Conservation (phyloP, 2,113 vertebrate genomes). For the Malurus alboscapulatus region DNA sequence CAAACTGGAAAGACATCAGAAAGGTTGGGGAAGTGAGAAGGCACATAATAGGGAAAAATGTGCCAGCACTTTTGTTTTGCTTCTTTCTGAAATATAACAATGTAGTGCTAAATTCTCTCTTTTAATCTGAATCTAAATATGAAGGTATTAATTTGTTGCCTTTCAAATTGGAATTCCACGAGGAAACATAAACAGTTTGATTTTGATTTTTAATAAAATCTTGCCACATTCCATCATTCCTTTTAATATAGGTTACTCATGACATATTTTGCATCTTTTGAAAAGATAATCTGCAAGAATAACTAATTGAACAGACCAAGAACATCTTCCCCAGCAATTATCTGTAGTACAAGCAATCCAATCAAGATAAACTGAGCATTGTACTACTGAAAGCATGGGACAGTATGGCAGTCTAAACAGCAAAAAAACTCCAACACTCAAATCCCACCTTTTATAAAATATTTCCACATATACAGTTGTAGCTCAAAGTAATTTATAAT, state of each 20-base stretch:
- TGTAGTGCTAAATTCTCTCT: neutral
- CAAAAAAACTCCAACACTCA: neutral
- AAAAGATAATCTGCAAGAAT: neutral
- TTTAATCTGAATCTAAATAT: neutral
- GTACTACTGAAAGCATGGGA: neutral
- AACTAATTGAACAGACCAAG: neutral
- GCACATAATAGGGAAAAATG: constrained; percentile 20
- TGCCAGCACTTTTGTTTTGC: constrained; percentile 38
- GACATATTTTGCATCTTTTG: neutral
- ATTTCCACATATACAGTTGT: neutral
- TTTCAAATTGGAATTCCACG: neutral
- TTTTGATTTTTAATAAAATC: neutral
- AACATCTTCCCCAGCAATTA: neutral
- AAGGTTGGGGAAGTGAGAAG: constrained; percentile 64
- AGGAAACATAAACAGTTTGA: neutral
- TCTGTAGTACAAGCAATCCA: neutral
- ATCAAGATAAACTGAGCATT: neutral
- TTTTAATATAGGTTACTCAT: neutral
- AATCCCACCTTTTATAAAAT: neutral
- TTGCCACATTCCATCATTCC: neutral
- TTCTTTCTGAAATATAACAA: neutral
- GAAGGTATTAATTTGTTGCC: neutral
- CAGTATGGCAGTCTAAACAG: neutral
- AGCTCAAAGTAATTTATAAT: neutral
- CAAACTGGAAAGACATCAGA: constrained; percentile 83